Evolutionary conservation across 2,797 vertebrate genomes (phyloP).

Genomic region (Tapirus indicus): DNA sequence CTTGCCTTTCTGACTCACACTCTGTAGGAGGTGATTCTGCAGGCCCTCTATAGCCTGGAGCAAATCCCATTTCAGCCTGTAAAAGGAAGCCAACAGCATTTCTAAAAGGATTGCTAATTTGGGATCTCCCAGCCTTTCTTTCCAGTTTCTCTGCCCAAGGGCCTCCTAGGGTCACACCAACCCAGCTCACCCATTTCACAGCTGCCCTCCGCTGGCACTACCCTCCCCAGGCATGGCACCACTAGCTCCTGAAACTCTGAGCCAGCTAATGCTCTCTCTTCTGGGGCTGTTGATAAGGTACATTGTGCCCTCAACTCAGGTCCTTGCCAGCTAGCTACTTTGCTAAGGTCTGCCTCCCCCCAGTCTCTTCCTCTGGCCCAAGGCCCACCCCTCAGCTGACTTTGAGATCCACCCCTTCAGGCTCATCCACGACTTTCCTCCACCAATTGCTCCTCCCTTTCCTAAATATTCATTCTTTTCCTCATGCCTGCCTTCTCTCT

Average conservation of each 20-base stretch:
- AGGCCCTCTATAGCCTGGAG: background rate
- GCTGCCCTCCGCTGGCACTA: background rate
- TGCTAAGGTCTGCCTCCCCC: background rate
- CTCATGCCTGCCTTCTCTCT: conserved; percentile 30
- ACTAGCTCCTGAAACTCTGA: background rate
- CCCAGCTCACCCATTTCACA: background rate
- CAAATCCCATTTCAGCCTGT: background rate
- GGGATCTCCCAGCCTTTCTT: background rate
- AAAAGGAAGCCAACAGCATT: conserved; percentile 10
- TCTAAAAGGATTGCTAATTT: background rate
- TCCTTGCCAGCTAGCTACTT: background rate
- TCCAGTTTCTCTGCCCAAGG: conserved; percentile 11
- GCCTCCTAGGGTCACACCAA: background rate
- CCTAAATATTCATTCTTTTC: conserved; percentile 18
- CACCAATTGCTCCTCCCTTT: background rate
- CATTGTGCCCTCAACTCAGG: background rate
- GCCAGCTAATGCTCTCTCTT: background rate
- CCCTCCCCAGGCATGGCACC: background rate
- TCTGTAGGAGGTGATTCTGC: background rate
- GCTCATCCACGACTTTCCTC: background rate
- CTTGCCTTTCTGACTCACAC: background rate
- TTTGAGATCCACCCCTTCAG: background rate
- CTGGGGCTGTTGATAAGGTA: background rate
- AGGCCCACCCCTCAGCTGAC: background rate
- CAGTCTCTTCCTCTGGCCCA: background rate